A percentile compares a stretch with the other conserved stretches of the same genome.
Evolutionary conservation across 64 coral and sea anemone species (phyloP).

Genomic region (Montipora foliosa): DNA sequence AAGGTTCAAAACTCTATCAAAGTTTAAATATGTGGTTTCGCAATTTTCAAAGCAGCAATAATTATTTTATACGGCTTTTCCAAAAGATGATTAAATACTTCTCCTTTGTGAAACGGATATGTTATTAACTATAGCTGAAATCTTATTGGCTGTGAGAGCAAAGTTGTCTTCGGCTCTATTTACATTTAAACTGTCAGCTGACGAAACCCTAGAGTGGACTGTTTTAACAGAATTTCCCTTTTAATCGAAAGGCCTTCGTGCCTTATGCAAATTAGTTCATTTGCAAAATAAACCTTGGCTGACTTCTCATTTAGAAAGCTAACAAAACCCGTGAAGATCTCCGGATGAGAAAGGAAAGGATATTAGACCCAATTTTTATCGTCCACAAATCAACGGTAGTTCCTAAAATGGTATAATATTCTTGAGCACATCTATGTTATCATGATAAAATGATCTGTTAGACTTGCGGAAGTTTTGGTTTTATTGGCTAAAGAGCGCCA

Average conservation of each 20-base stretch:
- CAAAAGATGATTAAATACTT: neutral
- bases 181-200: slow-evolving; percentile 4
- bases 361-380: neutral
- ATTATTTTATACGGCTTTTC: slow-evolving; percentile 1
- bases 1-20: neutral
- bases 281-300: slow-evolving; percentile 9
- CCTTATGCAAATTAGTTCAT: slow-evolving; percentile 19
- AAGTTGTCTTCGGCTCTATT: slow-evolving; percentile 21
- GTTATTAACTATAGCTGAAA: neutral
- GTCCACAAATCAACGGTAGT: too few relatives aligned
- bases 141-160: slow-evolving; percentile 21
- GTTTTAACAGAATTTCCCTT: slow-evolving; percentile 1
- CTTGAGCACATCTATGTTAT: neutral
- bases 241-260: neutral
- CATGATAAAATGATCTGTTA: neutral
- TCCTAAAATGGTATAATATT: neutral
- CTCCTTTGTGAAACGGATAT: neutral
- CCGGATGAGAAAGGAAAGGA: neutral
- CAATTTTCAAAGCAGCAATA: neutral
- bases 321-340: neutral
- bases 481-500: slow-evolving; percentile 1
- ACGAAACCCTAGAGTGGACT: neutral
- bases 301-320: neutral
- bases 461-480: slow-evolving; percentile 5
- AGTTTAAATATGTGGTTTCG: neutral